These are phyloP conservation scores for Theristicus caerulescens DNA, from an alignment of 2,113 vertebrate genomes.

Conservation along the genomic window DNA sequence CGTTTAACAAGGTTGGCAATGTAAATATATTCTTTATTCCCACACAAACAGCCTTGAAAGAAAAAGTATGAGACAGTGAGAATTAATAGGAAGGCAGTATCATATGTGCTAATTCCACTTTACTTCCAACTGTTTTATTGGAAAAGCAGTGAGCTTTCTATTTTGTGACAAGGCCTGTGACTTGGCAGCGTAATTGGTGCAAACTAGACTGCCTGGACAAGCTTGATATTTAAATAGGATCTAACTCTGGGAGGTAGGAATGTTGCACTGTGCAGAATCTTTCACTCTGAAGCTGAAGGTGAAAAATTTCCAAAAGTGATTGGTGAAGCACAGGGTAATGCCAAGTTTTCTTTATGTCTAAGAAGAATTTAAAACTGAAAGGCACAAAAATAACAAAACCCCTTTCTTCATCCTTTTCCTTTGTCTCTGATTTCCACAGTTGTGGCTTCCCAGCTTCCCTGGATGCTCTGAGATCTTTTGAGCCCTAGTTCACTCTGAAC, in stretches of 20 bases:
- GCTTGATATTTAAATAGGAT: not conserved
- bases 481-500: not conserved
- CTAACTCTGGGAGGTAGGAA: not conserved
- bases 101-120: not conserved
- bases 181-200: not conserved
- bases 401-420: not conserved
- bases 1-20: not conserved
- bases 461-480: not conserved
- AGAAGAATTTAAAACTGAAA: not conserved
- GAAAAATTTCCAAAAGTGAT: not conserved
- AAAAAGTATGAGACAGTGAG: not conserved
- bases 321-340: not conserved
- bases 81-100: not conserved
- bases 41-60: not conserved
- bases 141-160: constrained; percentile 1
- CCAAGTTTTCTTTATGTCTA: not conserved
- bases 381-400: not conserved
- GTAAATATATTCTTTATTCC: not conserved
- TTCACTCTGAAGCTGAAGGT: not conserved
- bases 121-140: not conserved
- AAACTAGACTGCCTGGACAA: not conserved
- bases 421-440: not conserved
- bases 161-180: not conserved
- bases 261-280: not conserved
- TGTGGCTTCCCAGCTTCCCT: not conserved